These are phyloP conservation scores for Acrocyrtus sp. DNA, from an alignment of 2,888 invertebrate genomes.

Conservation along the genomic window DNA sequence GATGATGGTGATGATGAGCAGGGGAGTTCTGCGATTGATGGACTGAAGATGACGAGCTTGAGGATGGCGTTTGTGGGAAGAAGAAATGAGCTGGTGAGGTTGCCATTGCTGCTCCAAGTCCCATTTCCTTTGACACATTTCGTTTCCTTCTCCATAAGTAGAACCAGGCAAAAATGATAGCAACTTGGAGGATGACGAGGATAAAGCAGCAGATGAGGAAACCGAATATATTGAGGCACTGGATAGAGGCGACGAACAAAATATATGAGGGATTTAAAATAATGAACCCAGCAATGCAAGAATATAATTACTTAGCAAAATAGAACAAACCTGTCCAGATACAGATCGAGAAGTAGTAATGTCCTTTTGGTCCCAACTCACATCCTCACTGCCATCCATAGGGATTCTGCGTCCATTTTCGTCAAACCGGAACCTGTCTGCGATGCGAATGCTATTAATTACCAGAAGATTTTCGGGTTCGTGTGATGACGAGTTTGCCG, in stretches of 20 bases:
- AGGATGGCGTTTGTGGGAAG: slow-evolving; percentile 24
- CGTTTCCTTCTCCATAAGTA: slow-evolving; percentile 82
- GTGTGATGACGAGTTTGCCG: slow-evolving; percentile 15
- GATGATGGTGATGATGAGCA: slow-evolving; percentile 14
- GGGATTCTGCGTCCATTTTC: slow-evolving; percentile 44
- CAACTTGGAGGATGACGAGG: slow-evolving; percentile 86
- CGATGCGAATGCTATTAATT: slow-evolving; percentile 64
- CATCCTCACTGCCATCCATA: slow-evolving; percentile 38
- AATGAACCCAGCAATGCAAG: neutral
- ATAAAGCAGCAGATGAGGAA: slow-evolving; percentile 85
- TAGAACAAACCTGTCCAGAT: slow-evolving; percentile 42
- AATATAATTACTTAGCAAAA: neutral
- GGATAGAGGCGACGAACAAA: slow-evolving; percentile 54
- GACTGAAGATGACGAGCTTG: slow-evolving; percentile 3
- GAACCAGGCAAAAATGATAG: slow-evolving; percentile 87
- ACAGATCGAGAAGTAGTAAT: slow-evolving; percentile 48
- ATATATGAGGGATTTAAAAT: slow-evolving; percentile 2
- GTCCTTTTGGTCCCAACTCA: slow-evolving; percentile 38
- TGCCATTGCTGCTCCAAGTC: slow-evolving; percentile 9
- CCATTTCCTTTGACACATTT: slow-evolving; percentile 53
- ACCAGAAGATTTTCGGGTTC: slow-evolving; percentile 63
- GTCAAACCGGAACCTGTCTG: slow-evolving; percentile 64
- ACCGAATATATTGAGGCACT: slow-evolving; percentile 82
- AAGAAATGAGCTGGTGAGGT: slow-evolving; percentile 53
- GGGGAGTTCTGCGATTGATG: slow-evolving; percentile 24